Evolutionary conservation across 1,140 invertebrate species (phyloP), one percentile per base, ranked within the genome.

Genomic region (Patella vulgata): DNA sequence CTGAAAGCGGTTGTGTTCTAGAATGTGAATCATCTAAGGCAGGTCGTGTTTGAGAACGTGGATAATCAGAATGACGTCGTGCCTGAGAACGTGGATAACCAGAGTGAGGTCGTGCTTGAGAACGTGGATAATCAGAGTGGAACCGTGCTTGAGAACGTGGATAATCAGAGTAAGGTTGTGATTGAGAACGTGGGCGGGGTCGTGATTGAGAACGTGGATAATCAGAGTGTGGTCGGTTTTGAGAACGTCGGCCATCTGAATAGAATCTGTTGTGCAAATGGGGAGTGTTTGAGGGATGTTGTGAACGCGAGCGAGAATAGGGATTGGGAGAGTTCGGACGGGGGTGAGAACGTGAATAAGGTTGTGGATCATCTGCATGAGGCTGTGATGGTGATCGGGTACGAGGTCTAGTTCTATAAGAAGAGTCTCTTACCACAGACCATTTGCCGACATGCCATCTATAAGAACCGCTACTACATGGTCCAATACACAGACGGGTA

Each of bases 361-460:
- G 11, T 40, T 36, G 14, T 44, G 25, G 21, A 28, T 8, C 0
- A 30, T 36, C 27, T 33, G 23, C 31, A 21, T 6, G 19, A 19
- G 17, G 23, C 11, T 30, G 33, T 39, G n/a, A 25, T 25, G 21
- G 19, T 25, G 25, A 17, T 55, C 42, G 14, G 44, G 40, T 47
- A 58, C 6, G 36, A 47, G 40, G 44, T 48, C n/a, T n/a, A n/a
- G n/a, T n/a, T n/a, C n/a, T n/a, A n/a, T n/a, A n/a, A n/a, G n/a
- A n/a, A n/a, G n/a, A 12, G 40, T 60, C 62, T 62, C 74, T 82
- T 81, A 90, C 90, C 70, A 85, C 78, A 59, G 75, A 85, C 89
- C 89, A 91, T 2, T 83, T 71, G 12, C 84, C 86, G 31, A 85
- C 60, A 36, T 73, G 81, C 90, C 90, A 91, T 40, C 85, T 79